Evolutionary conservation across 2,888 invertebrate genomes (phyloP), one percentile per base, ranked within the genome.

Genomic region (Drosophila prolongata): DNA sequence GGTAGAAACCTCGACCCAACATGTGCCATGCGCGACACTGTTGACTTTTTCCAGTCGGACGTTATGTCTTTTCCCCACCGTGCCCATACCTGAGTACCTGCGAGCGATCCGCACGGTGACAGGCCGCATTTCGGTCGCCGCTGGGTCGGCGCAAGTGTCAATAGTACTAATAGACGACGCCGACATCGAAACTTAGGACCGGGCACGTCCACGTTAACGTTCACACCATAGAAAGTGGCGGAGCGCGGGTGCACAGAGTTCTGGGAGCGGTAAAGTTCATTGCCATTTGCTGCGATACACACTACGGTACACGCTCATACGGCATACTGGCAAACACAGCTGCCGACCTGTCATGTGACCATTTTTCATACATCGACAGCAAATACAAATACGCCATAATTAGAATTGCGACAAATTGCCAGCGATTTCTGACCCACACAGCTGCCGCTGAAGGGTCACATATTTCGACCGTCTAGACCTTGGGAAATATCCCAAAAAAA

Each of bases 131-230:
- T 71, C 47, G 58, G 61, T 53, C 52, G 52, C 38, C 47, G 46
- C 71, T 75, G 77, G 77, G 89, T 85, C 87, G 85, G 78, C 82
- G 78, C 82, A 90, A 90, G 89, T 90, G 90, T 90, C 89, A 90
- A 90, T 90, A 90, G 89, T 89, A 89, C 87, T 89, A 90, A 89
- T 90, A 83, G 88, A 75, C 75, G 80, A 62, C 46, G 77, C 43
- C 69, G 65, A 38, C 65, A 65, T 67, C 53, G 70, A 69, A 74
- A 55, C 72, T 65, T 75, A 66, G 75, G 69, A 67, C 76, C 76
- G 52, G 42, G 66, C 77, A 74, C 77, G 67, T 73, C 56, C 72
- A 38, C 40, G 16, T 5, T 47, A 14, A 38, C 40, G 16, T 5
- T 47, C 47, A 27, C 47, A 47, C 16, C 50, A 66, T 60, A 53